phyloP scores from a whole-genome alignment of 64 coral and sea anemone species.

The Exaiptasia diaphana region DNA sequence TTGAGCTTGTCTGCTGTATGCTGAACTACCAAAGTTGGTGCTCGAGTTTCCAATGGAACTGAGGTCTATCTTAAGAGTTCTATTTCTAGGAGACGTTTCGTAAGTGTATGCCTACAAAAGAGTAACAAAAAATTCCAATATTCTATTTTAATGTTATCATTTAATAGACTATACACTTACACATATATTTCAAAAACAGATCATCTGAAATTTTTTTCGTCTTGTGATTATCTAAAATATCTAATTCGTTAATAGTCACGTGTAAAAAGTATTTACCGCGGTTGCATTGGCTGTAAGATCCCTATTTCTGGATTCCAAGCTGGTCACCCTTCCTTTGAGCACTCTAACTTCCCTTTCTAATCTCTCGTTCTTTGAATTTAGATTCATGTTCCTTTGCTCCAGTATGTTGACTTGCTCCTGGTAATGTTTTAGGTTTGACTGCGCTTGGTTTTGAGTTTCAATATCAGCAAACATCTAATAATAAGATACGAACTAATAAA shows the following conservation, averaged over 20 bases:
- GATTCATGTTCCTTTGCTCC: slow-evolving; percentile 78
- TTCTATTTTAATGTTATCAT: too few species aligned
- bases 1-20: neutral
- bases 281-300: too few species aligned
- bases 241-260: too few species aligned
- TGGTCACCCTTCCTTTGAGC: slow-evolving; percentile 48
- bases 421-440: slow-evolving; percentile 33
- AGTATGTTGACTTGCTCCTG: slow-evolving; percentile 74
- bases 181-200: too few species aligned
- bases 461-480: neutral
- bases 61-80: neutral
- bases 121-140: too few species aligned
- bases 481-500: too few species aligned
- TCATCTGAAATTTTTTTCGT: too few species aligned
- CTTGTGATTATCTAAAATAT: too few species aligned
- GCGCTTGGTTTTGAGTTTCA: slow-evolving; percentile 19
- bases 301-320: slow-evolving; percentile 26
- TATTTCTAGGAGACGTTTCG: neutral
- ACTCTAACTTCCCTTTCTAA: slow-evolving; percentile 79
- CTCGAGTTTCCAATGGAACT: neutral
- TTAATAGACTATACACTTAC: too few species aligned
- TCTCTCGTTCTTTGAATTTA: slow-evolving; percentile 75
- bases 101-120: too few species aligned
- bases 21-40: neutral
- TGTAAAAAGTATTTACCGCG: too few species aligned